phyloP scores from a whole-genome alignment of 2,113 vertebrate genomes.

The Phrynocephalus versicolor region DNA sequence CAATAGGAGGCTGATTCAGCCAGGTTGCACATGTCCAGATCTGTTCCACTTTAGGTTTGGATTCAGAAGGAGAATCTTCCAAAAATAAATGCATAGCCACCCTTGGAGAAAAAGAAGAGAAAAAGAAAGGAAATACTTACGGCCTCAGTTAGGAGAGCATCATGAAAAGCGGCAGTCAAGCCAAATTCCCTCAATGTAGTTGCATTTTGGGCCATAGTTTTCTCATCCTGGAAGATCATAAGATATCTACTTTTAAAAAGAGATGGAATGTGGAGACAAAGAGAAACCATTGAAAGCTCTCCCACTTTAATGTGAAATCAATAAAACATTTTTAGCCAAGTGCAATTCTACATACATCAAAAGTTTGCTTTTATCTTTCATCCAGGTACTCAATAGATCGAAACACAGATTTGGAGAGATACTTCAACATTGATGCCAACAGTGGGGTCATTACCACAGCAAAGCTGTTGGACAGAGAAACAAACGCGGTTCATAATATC shows the following conservation, averaged over 20 bases:
- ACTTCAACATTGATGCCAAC: constrained; percentile 93
- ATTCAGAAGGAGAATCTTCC: constrained; percentile 13
- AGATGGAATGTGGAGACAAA: neutral
- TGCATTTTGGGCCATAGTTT: neutral
- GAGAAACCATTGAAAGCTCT: neutral
- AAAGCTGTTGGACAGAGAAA: constrained; percentile 91
- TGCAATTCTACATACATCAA: constrained; percentile 46
- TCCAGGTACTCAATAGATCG: constrained; percentile 95
- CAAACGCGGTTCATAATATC: constrained; percentile 92
- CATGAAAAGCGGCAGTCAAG: neutral
- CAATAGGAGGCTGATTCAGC: neutral
- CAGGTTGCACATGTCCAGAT: neutral
- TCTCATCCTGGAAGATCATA: neutral
- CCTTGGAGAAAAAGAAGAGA: constrained; percentile 8
- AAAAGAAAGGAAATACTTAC: constrained; percentile 13
- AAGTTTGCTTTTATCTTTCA: constrained; percentile 52
- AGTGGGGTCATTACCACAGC: constrained; percentile 93
- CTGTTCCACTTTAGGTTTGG: neutral
- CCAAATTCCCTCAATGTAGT: rapidly evolving
- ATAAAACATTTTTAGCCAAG: constrained; percentile 36
- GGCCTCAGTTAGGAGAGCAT: neutral
- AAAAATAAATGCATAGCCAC: constrained; percentile 8
- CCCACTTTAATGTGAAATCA: constrained; percentile 21
- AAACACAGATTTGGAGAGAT: constrained; percentile 96
- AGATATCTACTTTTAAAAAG: neutral